Base-by-base conservation (phyloP, 2,888 invertebrate species). In the Spisula solida region DNA sequence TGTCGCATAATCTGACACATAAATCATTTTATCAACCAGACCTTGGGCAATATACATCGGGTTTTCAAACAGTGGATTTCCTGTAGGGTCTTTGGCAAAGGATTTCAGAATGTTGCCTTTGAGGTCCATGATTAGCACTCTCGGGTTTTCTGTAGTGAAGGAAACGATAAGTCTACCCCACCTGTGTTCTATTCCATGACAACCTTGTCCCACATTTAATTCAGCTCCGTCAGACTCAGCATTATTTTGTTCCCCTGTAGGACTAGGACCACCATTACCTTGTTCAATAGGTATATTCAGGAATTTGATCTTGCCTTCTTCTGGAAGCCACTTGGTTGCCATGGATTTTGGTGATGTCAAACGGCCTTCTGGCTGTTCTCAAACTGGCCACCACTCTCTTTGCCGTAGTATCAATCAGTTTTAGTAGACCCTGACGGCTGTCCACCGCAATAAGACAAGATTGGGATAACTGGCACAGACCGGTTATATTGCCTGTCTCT, bases 261-360 rank as follows among this genome's bases (percentile, higher is more conserved):
- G 1, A 8, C 8, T 60, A 25, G 60, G n/a, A 25, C 25, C 60
- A 4, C 1, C 60, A 2, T 1, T 12, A 14, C 16, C 14, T 2
- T 25, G 5, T 20, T 25, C 25, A n/a, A 25, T 25, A 31, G 56
- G 55, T 20, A 81, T 60, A 56, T 29, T 29, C 14, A 82, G 18
- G 41, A 82, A 20, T 41, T 60, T 31, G 31, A 82, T 20, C 31
- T 56, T 66, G 20, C 66, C 66, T 34, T 60, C 82, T 2, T 60
- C 8, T 66, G 82, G 82, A n/a, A 82, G 82, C 82, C 14, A 66
- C 66, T 66, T 34, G 60, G 60, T 82, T 66, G 34, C 56, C 82
- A 34, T 29, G 25, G 56, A 82, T 47, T 82, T 82, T 66, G 4
- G 82, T 66, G 25, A 82, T 47, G 6, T 34, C 66, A 60, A 41